These are phyloP conservation scores for Catharus bicknelli DNA, from an alignment of 2,113 vertebrate species.

Conservation along the genomic window DNA sequence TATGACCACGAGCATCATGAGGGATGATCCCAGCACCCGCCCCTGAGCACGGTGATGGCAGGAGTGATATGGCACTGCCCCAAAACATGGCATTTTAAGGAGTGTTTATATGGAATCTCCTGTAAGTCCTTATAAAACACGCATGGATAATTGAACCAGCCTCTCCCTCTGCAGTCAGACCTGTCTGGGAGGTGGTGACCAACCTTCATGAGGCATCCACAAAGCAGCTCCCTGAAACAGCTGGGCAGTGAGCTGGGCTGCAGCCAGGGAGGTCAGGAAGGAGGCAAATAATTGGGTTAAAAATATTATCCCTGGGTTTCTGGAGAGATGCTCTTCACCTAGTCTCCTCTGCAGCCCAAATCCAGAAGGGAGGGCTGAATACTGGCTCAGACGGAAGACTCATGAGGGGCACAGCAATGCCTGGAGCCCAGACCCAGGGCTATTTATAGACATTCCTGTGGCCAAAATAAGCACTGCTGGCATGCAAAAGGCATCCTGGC, in stretches of 20 bases:
- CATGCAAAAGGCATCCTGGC: background rate
- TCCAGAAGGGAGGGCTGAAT: background rate
- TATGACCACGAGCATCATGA: accelerated
- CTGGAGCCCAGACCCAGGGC: background rate
- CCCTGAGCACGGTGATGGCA: accelerated
- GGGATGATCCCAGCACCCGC: background rate
- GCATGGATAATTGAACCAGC: background rate
- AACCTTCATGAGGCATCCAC: background rate
- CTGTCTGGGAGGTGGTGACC: conserved; percentile 18
- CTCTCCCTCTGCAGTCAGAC: background rate
- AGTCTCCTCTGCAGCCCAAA: accelerated
- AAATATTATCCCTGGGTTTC: background rate
- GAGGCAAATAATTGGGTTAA: background rate
- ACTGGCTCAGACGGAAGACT: accelerated
- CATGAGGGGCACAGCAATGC: accelerated
- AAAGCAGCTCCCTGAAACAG: background rate
- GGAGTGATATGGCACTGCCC: background rate
- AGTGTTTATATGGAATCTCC: background rate
- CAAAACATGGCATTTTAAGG: background rate
- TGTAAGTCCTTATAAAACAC: background rate
- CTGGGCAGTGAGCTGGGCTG: background rate
- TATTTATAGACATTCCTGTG: conserved; percentile 42
- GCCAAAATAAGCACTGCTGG: background rate
- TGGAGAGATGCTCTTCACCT: background rate
- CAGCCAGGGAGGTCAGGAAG: accelerated